A percentile compares a stretch with the other conserved stretches of the same genome.
These are phyloP conservation scores for Bolinopsis microptera DNA, from an alignment of 37 sponge, comb jelly and placozoan genomes.

Conservation along the genomic window DNA sequence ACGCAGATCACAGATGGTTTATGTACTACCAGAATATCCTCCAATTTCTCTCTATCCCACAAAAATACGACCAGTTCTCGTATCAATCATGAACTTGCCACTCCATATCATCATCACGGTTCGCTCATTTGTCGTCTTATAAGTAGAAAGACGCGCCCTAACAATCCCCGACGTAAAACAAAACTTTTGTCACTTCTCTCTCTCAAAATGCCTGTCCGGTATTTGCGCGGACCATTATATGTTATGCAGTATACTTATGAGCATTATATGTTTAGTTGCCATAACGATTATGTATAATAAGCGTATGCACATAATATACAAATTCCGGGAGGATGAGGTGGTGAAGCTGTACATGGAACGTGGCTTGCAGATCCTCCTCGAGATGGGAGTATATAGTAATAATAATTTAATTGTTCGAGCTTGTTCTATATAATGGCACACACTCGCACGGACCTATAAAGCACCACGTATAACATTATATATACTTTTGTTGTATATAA, in stretches of 20 bases:
- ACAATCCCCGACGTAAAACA: no score
- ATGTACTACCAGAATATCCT: no score
- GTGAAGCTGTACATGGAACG: neutral
- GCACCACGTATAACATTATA: neutral
- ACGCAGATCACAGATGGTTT: no score
- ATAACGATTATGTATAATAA: neutral
- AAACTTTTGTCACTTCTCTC: no score
- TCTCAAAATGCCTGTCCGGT: no score
- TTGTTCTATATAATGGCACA: neutral
- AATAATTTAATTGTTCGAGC: neutral
- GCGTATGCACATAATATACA: neutral
- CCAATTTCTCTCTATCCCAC: no score
- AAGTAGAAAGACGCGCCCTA: no score
- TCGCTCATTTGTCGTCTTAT: no score
- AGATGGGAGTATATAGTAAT: neutral
- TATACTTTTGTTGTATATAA: neutral
- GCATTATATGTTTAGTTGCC: neutral
- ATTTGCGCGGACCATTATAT: neutral
- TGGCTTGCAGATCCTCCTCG: neutral
- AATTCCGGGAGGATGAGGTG: neutral
- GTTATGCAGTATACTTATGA: neutral
- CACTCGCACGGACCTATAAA: neutral
- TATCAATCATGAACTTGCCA: no score
- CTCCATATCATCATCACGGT: no score
- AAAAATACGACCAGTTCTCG: no score